Conservation (phyloP, 2,113 vertebrate species). For the Myocastor coypus region DNA sequence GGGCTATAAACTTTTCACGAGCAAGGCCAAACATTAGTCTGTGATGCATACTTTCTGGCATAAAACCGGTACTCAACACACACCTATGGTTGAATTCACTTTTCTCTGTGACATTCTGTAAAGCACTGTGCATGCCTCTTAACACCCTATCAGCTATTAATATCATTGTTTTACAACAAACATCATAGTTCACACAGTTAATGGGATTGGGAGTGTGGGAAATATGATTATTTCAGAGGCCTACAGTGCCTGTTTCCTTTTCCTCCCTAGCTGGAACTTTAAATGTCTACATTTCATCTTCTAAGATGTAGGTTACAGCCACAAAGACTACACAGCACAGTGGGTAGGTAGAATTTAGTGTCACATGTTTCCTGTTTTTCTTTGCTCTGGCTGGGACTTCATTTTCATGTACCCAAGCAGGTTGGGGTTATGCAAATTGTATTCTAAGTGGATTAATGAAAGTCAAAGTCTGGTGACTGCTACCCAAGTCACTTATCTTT, state of each 20-base stretch:
- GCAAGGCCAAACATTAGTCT: neutral
- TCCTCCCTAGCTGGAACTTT: neutral
- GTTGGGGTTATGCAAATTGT: neutral
- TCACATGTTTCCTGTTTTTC: neutral
- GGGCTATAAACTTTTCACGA: neutral
- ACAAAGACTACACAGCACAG: neutral
- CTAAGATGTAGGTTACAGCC: neutral
- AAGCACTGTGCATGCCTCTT: neutral
- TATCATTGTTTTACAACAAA: neutral
- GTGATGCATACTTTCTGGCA: neutral
- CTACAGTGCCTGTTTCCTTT: neutral
- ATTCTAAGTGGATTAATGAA: neutral
- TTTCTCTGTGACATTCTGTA: neutral
- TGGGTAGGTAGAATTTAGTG: neutral
- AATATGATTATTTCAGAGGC: neutral
- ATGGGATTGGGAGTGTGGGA: neutral
- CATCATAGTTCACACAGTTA: neutral
- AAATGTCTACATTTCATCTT: neutral
- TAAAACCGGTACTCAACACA: neutral
- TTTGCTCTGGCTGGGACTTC: neutral
- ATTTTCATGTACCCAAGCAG: neutral
- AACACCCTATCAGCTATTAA: neutral
- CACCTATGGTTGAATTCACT: neutral
- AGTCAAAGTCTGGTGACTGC: neutral
- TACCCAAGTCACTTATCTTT: neutral